These are phyloP conservation scores for Lophotis ruficrista DNA, from an alignment of 2,113 vertebrate genomes.

Conservation along the genomic window DNA sequence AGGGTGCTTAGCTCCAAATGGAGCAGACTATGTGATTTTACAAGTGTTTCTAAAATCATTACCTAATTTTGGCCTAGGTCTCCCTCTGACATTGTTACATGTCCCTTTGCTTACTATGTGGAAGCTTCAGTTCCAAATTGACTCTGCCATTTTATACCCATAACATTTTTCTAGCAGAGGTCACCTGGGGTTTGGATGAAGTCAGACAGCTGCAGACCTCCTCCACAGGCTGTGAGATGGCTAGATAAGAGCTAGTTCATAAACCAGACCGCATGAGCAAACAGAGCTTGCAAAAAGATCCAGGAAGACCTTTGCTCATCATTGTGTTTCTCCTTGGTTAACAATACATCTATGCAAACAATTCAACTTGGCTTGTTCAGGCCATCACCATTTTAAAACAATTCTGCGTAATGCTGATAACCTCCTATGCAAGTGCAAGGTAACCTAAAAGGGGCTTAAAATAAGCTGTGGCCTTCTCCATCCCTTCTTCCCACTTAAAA, in stretches of 20 bases:
- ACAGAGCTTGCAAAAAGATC: not conserved
- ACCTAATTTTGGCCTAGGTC: not conserved
- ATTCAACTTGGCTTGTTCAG: not conserved
- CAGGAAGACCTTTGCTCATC: not conserved
- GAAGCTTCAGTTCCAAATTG: not conserved
- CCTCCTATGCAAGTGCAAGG: rapidly evolving
- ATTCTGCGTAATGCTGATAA: not conserved
- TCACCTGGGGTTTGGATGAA: not conserved
- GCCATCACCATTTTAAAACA: not conserved
- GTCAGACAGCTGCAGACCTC: not conserved
- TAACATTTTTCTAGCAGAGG: not conserved
- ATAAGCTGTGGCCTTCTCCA: not conserved
- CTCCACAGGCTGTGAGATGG: not conserved
- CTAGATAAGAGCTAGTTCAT: not conserved
- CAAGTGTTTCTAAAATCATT: not conserved
- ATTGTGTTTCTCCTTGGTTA: not conserved
- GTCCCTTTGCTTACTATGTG: not conserved
- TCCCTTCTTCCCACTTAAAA: not conserved
- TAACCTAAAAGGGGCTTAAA: not conserved
- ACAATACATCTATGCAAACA: not conserved
- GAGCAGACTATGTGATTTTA: not conserved
- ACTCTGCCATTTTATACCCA: not conserved
- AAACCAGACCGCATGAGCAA: not conserved
- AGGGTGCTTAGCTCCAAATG: not conserved
- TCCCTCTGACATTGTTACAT: not conserved